phyloP scores from a whole-genome alignment of 2,797 vertebrate species.

The Rhinichthys osculus region DNA sequence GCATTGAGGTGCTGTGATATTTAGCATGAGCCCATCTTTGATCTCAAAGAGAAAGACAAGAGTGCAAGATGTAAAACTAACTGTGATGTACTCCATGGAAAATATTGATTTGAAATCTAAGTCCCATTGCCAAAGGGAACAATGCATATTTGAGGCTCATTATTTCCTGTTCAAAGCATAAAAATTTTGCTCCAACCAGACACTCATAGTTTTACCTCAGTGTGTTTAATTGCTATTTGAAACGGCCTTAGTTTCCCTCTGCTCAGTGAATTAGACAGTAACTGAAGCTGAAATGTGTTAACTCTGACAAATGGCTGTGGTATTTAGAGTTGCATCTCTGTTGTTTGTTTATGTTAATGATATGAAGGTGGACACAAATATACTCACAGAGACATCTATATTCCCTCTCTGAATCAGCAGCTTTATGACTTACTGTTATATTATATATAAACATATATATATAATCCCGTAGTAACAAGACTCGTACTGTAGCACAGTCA shows the following conservation, averaged over 20 bases:
- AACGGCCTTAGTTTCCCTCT: not conserved
- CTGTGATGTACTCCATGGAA: constrained; percentile 27
- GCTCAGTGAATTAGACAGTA: constrained; percentile 7
- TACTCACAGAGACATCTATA: constrained; percentile 11
- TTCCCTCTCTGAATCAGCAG: not conserved
- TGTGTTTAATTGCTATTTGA: constrained; percentile 36
- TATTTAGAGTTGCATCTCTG: constrained; percentile 31
- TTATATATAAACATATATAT: no score
- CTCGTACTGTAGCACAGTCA: no score
- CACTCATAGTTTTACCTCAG: constrained; percentile 4
- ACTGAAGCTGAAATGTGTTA: constrained; percentile 26
- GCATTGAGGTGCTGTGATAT: constrained; percentile 39
- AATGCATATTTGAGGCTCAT: constrained; percentile 45
- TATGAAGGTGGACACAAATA: constrained; percentile 50
- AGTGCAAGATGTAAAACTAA: constrained; percentile 49
- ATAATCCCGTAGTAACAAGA: not conserved
- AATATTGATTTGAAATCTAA: constrained; percentile 51
- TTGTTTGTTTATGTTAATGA: constrained; percentile 17
- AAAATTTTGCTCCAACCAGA: constrained; percentile 1
- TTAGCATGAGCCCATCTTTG: constrained; percentile 45
- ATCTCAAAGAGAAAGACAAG: constrained; percentile 43
- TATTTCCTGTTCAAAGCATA: constrained; percentile 31
- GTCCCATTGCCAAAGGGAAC: constrained; percentile 44
- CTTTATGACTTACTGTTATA: not conserved
- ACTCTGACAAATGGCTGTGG: constrained; percentile 41